Conservation (phyloP, 2,113 vertebrate genomes). For the Bambusicola thoracicus region DNA sequence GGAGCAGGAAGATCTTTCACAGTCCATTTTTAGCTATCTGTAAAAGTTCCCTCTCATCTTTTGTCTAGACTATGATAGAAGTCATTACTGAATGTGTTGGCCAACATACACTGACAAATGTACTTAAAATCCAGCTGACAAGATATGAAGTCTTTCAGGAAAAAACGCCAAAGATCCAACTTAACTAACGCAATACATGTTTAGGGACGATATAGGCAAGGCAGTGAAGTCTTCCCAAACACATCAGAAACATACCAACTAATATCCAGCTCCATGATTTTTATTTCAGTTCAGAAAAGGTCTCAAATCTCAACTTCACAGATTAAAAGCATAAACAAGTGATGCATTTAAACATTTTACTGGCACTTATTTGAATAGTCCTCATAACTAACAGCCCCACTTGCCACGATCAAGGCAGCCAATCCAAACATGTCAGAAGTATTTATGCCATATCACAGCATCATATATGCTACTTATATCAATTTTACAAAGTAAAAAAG, state of each 20-base stretch:
- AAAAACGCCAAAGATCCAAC: neutral
- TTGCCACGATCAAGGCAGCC: slow-evolving; percentile 17
- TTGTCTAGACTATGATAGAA: slow-evolving; percentile 21
- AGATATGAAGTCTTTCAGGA: neutral
- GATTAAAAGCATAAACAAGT: neutral
- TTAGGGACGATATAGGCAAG: neutral
- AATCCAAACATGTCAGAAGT: slow-evolving; percentile 27
- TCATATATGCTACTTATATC: neutral
- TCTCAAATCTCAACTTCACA: neutral
- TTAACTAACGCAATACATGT: neutral
- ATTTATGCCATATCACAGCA: slow-evolving; percentile 1
- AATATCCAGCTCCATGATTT: neutral
- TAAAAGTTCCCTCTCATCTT: slow-evolving; percentile 1
- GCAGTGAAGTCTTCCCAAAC: neutral
- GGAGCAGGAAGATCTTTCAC: neutral
- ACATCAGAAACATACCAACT: neutral
- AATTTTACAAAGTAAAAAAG: neutral
- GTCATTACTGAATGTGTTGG: neutral
- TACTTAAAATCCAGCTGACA: slow-evolving; percentile 6
- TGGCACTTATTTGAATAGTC: slow-evolving; percentile 14
- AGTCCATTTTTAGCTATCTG: neutral
- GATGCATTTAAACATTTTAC: neutral
- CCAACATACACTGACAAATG: slow-evolving; percentile 13
- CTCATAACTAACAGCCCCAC: slow-evolving; percentile 20
- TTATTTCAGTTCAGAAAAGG: neutral